Conservation (phyloP, 2,113 vertebrate species). For the Capreolus pygargus region DNA sequence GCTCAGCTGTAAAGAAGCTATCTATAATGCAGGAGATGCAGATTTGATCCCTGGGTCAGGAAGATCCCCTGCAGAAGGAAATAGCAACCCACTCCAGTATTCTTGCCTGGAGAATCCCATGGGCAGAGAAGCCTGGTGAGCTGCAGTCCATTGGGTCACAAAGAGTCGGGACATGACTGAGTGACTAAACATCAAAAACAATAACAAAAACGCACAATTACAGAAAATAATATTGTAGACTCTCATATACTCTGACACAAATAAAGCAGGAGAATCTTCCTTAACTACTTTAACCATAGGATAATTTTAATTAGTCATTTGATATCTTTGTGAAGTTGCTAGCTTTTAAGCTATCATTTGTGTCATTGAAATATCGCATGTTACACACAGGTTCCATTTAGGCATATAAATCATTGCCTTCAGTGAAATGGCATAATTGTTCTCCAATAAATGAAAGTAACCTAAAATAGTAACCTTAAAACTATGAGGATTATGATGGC, state of each 20-base stretch:
- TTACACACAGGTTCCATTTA: neutral
- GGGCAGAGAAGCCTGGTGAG: neutral
- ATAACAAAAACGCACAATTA: neutral
- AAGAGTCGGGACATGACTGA: neutral
- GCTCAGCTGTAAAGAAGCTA: neutral
- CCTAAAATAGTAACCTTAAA: neutral
- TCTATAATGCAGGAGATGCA: neutral
- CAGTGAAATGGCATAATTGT: neutral
- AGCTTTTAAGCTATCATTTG: neutral
- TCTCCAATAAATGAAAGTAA: neutral
- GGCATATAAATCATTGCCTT: neutral
- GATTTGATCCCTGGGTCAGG: neutral
- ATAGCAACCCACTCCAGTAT: neutral
- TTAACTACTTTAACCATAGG: neutral
- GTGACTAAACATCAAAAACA: rapidly evolving
- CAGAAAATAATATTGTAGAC: neutral
- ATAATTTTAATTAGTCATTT: neutral
- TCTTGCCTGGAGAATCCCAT: neutral
- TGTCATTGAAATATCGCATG: neutral
- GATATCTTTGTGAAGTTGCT: neutral
- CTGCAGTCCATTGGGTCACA: neutral
- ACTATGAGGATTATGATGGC: neutral
- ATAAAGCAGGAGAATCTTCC: neutral
- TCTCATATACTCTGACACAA: neutral
- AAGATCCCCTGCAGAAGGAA: neutral